Base-by-base conservation (phyloP, 1,140 invertebrate genomes). In the Parapsyche elsis region DNA sequence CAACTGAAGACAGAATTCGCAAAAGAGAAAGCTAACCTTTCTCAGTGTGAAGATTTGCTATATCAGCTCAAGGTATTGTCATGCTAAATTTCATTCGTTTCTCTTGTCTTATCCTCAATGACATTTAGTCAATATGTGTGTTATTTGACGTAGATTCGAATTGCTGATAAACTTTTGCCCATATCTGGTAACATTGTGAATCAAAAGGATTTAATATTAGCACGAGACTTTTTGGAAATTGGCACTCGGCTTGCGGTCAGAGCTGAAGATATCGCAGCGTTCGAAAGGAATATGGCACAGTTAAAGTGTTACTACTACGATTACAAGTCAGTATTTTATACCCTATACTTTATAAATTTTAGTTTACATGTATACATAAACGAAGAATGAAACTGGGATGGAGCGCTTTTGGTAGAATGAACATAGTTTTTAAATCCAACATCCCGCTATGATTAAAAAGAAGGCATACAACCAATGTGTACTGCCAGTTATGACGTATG, bases 231-330 rank as follows among this genome's bases (percentile, higher is more conserved):
- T 80, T 89, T 99, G 38, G 98, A 99, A 92, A 97, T 99, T 84
- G 98, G 97, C 81, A 97, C 96, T 30, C 95, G 98, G 88, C 98
- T 95, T 92, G 97, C 96, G 83, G 97, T 99, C 81, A 94, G 94
- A 24, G 93, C 90, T 23, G 94, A 96, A 88, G 95, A 99, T 89
- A 97, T 98, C 78, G 95, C 96, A 83, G 93, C 96, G 0, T 99
- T 99, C 89, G 97, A 99, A 87, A 91, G 97, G 85, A 98, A 97
- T 83, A 97, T 99, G 93, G 95, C 97, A 19, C 98, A 99, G 88
- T 87, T 99, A 21, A 99, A 99, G 88, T 96, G 95, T 86, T 99
- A 99, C 86, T 99, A 99, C 87, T 96, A 98, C 86, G 97, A 99
- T 90, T 99, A 98, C 87, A 96, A 96, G 91, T 95, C 92, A 75